A percentile compares a stretch with the other conserved stretches of the same genome.
phyloP scores from a whole-genome alignment of 2,797 vertebrate genomes.

The Australoheros facetus region DNA sequence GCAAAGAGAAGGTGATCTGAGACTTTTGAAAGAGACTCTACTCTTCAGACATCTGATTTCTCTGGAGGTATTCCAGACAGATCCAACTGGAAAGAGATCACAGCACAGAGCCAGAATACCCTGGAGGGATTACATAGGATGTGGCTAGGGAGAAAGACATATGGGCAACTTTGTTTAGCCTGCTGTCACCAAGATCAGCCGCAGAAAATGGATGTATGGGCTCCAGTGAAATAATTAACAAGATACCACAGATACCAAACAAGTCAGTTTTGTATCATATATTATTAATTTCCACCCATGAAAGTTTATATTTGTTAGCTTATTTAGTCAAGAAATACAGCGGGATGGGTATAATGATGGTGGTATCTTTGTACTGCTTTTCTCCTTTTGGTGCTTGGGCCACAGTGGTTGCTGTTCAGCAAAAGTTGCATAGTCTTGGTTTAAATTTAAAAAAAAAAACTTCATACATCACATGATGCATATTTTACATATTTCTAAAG shows the following conservation, averaged over 20 bases:
- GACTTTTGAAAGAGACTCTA: constrained; percentile 2
- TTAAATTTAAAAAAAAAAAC: constrained; percentile 4
- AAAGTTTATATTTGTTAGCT: neutral
- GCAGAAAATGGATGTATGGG: neutral
- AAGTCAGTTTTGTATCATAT: neutral
- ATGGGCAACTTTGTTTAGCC: neutral
- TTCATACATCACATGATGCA: neutral
- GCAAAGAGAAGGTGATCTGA: constrained; percentile 2
- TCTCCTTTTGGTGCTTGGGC: neutral
- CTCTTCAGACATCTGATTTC: constrained; percentile 20
- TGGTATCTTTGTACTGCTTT: neutral
- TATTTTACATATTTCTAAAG: constrained; percentile 26
- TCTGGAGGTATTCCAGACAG: constrained; percentile 18
- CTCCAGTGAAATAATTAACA: neutral
- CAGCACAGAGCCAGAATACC: constrained; percentile 5
- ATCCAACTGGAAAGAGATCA: constrained; percentile 20
- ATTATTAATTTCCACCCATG: neutral
- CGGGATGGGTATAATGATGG: neutral
- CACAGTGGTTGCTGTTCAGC: neutral
- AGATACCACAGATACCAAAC: neutral
- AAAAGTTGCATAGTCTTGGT: constrained; percentile 37
- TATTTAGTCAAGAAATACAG: neutral
- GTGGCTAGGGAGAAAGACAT: constrained; percentile 2
- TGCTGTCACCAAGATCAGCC: neutral
- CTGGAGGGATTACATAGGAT: constrained; percentile 24